These are phyloP conservation scores for Lethrus apterus DNA, from an alignment of 1,140 invertebrate species.

Conservation along the genomic window DNA sequence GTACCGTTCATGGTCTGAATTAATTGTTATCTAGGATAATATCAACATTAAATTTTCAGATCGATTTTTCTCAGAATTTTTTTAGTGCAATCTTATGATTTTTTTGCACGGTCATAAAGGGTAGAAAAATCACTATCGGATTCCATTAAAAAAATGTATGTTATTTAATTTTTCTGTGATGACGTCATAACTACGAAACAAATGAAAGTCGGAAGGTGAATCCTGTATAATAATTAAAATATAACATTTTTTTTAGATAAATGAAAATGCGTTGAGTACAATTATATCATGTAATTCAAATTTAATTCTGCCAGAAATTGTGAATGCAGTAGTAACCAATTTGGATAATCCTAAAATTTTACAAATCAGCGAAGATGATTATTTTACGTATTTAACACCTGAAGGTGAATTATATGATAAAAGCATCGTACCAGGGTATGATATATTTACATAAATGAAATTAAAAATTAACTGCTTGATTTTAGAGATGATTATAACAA, in stretches of 20 bases:
- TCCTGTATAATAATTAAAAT: slow-evolving; percentile 2
- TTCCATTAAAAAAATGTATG: too few relatives aligned
- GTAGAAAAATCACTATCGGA: too few relatives aligned
- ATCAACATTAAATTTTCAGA: too few relatives aligned
- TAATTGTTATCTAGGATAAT: too few relatives aligned
- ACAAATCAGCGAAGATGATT: slow-evolving; percentile 77
- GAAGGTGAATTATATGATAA: slow-evolving; percentile 90
- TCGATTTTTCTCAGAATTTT: too few relatives aligned
- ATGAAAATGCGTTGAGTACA: slow-evolving; percentile 58
- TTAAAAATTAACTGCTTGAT: neutral
- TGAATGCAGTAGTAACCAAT: slow-evolving; percentile 49
- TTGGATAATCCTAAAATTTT: slow-evolving; percentile 61
- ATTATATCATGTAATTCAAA: slow-evolving; percentile 58
- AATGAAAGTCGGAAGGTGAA: too few relatives aligned
- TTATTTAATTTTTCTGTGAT: too few relatives aligned
- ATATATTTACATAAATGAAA: slow-evolving; percentile 4
- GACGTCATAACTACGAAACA: too few relatives aligned
- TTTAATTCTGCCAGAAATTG: slow-evolving; percentile 50
- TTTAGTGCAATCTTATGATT: too few relatives aligned
- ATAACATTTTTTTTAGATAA: slow-evolving; percentile 37
- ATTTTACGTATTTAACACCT: slow-evolving; percentile 80
- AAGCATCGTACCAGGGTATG: slow-evolving; percentile 60
- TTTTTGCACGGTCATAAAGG: too few relatives aligned
- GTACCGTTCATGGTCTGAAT: too few relatives aligned
- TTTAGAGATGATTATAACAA: slow-evolving; percentile 53